phyloP scores from a whole-genome alignment of 2,888 invertebrate genomes.

The Camponotus fellah region DNA sequence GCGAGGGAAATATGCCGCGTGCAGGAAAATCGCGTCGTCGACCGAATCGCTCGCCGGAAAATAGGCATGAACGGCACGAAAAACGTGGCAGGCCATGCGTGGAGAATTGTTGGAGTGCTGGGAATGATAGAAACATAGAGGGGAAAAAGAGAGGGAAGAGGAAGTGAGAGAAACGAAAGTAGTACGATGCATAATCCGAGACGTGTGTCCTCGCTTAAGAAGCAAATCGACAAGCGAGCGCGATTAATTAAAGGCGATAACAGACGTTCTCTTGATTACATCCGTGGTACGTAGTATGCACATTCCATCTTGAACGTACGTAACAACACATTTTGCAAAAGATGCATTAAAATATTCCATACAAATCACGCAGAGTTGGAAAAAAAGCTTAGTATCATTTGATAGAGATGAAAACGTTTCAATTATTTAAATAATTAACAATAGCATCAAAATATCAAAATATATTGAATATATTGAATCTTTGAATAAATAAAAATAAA shows the following conservation, averaged over 20 bases:
- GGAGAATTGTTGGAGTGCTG: constrained; percentile 72
- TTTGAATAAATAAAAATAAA: background rate
- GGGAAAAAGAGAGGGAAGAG: constrained; percentile 40
- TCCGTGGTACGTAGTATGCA: constrained; percentile 17
- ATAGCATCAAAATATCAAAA: background rate
- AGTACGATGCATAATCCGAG: constrained; percentile 48
- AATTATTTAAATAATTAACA: background rate
- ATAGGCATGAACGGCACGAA: constrained; percentile 74
- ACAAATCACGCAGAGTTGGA: background rate
- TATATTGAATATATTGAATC: background rate
- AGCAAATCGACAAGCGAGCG: constrained; percentile 70
- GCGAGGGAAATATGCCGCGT: constrained; percentile 38
- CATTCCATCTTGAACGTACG: background rate
- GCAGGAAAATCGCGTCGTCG: constrained; percentile 62
- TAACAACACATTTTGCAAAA: constrained; percentile 3
- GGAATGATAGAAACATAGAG: constrained; percentile 44
- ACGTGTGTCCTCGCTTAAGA: constrained; percentile 68
- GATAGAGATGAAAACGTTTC: background rate
- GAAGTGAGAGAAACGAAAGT: constrained; percentile 54
- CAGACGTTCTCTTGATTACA: constrained; percentile 58
- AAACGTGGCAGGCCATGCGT: constrained; percentile 74
- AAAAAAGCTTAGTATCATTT: constrained; percentile 10
- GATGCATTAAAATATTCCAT: constrained; percentile 4
- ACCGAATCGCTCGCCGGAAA: constrained; percentile 74
- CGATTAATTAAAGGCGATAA: constrained; percentile 75